phyloP scores from a whole-genome alignment of 2,113 vertebrate species.

The Acinonyx jubatus region DNA sequence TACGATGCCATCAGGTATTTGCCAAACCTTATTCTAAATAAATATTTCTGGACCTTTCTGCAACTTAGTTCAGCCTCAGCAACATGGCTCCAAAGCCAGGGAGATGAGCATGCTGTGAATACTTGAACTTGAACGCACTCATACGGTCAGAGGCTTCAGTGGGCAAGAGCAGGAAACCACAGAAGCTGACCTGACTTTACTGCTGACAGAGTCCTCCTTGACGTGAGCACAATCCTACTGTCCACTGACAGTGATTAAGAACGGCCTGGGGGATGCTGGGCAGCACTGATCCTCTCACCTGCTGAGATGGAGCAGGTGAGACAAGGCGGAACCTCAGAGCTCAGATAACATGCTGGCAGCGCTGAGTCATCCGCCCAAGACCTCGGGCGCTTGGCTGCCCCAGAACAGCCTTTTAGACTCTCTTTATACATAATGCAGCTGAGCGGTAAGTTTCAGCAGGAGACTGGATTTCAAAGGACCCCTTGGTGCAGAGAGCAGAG shows the following conservation, averaged over 20 bases:
- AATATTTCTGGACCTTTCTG: not conserved
- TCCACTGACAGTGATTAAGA: not conserved
- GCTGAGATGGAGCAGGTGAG: not conserved
- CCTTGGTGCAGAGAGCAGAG: not conserved
- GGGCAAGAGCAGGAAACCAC: not conserved
- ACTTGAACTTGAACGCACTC: not conserved
- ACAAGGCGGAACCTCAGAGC: not conserved
- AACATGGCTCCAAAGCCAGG: not conserved
- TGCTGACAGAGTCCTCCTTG: not conserved
- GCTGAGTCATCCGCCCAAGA: not conserved
- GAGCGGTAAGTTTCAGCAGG: not conserved
- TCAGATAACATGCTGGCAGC: not conserved
- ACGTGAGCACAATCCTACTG: not conserved
- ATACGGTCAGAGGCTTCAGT: not conserved
- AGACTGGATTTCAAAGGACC: slow-evolving; percentile 65
- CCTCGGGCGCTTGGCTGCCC: not conserved
- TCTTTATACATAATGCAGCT: not conserved
- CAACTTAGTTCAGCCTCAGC: not conserved
- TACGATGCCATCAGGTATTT: not conserved
- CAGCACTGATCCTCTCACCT: not conserved
- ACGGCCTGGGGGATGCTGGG: not conserved
- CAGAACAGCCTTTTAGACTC: not conserved
- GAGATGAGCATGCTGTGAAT: not conserved
- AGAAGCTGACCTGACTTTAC: not conserved
- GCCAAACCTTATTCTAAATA: not conserved